phyloP scores from a whole-genome alignment of 2,797 vertebrate genomes.

The Threskiornis aethiopicus region DNA sequence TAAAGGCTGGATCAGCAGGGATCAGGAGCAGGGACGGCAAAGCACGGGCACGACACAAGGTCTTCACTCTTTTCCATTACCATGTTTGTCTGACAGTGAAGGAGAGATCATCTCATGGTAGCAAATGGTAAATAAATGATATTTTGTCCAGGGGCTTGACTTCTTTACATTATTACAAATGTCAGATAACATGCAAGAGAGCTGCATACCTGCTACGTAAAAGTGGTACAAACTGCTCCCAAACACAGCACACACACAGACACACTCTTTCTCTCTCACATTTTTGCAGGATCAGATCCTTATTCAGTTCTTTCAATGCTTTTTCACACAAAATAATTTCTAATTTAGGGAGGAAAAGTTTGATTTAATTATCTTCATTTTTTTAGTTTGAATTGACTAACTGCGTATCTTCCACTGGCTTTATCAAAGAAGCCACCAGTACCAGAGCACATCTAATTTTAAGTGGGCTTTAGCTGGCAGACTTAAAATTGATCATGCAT shows the following conservation, averaged over 20 bases:
- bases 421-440: conserved; percentile 69
- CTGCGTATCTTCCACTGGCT: conserved; percentile 1
- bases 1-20: neutral
- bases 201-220: neutral
- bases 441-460: conserved; percentile 71
- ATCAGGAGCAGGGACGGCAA: neutral
- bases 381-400: conserved; percentile 57
- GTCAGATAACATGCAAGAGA: neutral
- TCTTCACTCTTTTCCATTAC: neutral
- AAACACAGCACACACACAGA: accelerated
- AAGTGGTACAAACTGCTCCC: neutral
- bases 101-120: neutral
- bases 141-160: neutral
- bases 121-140: neutral
- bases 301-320: neutral
- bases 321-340: neutral
- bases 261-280: neutral
- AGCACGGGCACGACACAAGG: neutral
- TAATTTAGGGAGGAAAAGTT: conserved; percentile 41
- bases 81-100: neutral
- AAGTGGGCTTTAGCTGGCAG: conserved; percentile 71
- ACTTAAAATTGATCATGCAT: conserved; percentile 75
- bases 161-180: neutral
- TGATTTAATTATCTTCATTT: conserved; percentile 66
- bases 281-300: neutral